Evolutionary conservation across 2,113 vertebrate species (phyloP).

Genomic region (Irena cyanogastra): DNA sequence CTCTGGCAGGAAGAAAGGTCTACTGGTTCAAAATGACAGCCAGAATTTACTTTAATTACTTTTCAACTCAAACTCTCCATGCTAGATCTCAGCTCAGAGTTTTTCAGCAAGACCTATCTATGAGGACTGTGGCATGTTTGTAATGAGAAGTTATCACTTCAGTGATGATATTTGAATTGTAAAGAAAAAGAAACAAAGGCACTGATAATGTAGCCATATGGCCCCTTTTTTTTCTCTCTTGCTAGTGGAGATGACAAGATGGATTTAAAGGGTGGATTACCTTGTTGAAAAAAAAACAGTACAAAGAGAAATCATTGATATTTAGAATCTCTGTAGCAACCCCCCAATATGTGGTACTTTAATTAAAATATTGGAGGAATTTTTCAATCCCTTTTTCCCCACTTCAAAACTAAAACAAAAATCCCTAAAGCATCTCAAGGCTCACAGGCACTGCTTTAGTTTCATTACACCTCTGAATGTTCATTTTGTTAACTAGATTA

Average conservation of each 20-base stretch:
- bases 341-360: neutral
- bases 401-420: neutral
- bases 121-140: neutral
- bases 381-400: neutral
- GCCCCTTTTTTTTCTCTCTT: neutral
- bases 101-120: neutral
- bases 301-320: slow-evolving; percentile 13
- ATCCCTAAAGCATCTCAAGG: neutral
- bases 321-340: neutral
- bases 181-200: slow-evolving; percentile 1
- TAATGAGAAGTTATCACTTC: neutral
- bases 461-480: neutral
- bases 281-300: neutral
- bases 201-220: neutral
- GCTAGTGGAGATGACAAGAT: neutral
- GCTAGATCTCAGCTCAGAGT: neutral
- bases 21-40: neutral
- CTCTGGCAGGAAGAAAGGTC: neutral
- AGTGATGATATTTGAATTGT: neutral
- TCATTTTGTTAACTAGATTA: neutral
- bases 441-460: neutral
- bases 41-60: neutral
- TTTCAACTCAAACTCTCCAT: neutral
- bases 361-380: neutral
- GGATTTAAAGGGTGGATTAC: slow-evolving; percentile 33